Evolutionary conservation across 2,888 invertebrate species (phyloP).

Genomic region (Tipula confusa): DNA sequence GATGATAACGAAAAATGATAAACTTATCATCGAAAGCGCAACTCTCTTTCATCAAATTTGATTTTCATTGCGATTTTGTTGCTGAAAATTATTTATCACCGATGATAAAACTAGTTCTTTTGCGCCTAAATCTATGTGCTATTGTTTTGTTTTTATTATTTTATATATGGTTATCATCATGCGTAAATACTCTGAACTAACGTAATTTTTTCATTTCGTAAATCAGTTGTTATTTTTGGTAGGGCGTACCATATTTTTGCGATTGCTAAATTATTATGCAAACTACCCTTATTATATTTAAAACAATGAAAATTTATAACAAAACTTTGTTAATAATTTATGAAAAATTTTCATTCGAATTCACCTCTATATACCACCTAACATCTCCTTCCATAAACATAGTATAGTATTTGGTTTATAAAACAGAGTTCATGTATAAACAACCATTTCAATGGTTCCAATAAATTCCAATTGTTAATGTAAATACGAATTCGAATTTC

Average conservation of each 20-base stretch:
- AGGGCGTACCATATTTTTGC: neutral
- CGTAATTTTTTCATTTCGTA: too few species aligned
- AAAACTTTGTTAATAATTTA: neutral
- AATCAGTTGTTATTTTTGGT: neutral
- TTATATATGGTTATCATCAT: too few species aligned
- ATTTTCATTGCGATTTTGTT: too few species aligned
- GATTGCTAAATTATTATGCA: slow-evolving; percentile 12
- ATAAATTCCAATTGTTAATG: neutral
- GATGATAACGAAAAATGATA: too few species aligned
- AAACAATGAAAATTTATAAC: slow-evolving; percentile 8
- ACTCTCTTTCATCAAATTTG: too few species aligned
- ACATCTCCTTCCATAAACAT: neutral
- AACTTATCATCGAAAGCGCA: too few species aligned
- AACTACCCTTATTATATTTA: neutral
- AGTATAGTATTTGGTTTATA: neutral
- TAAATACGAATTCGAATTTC: neutral
- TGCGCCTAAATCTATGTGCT: too few species aligned
- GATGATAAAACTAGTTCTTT: too few species aligned
- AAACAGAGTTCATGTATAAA: neutral
- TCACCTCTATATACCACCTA: neutral
- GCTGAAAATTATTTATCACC: too few species aligned
- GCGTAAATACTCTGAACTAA: too few species aligned
- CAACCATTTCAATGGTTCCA: neutral
- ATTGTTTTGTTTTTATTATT: too few species aligned
- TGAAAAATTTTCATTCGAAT: neutral